Evolutionary conservation across 2,113 vertebrate genomes (phyloP), one percentile per base, ranked within the genome.

Genomic region (Gallinago undulata): DNA sequence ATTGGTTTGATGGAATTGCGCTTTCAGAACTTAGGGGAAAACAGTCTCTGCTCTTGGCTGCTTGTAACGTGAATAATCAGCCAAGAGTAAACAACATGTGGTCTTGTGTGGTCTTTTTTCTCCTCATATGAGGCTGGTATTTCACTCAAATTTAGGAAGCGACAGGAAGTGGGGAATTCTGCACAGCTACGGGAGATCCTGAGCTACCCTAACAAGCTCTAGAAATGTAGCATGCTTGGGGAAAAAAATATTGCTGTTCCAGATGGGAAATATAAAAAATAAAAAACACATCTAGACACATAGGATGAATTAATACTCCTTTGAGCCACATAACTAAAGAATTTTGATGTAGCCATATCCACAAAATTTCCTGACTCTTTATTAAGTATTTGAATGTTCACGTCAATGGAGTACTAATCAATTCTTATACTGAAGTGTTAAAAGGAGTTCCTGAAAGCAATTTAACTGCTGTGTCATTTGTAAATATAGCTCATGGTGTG

Each of bases 1-100:
- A 59, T n/a, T 50, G 51, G 64, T 86, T 91, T 76, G 87, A 91
- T 19, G 50, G 41, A 90, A 82, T 37, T 53, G 35, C 7, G 22
- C 64, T 59, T 87, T 50, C 16, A 86, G 72, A 90, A 66, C 25
- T 33, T 59, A 47, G 73, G 53, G 55, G n/a, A 70, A 95, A 95
- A 92, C 33, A 80, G 37, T 67, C 70, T 94, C 69, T 73, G 92
- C 35, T 69, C 87, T 83, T 84, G 72, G 75, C 82, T 93, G 69
- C 59, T 90, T 19, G 1, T 37, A 53, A 93, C 64, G 72, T 73
- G 85, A 96, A 94, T 90, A 95, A 93, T 39, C 75, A 56, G 41
- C 77, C 77, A 73, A 90, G 89, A 95, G 84, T 95, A 96, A 97
- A 97, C 95, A 97, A 88, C 53, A 25, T 83, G 90, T 87, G 91